These are phyloP conservation scores for Elephas maximus DNA, from an alignment of 2,113 vertebrate genomes.

Conservation along the genomic window DNA sequence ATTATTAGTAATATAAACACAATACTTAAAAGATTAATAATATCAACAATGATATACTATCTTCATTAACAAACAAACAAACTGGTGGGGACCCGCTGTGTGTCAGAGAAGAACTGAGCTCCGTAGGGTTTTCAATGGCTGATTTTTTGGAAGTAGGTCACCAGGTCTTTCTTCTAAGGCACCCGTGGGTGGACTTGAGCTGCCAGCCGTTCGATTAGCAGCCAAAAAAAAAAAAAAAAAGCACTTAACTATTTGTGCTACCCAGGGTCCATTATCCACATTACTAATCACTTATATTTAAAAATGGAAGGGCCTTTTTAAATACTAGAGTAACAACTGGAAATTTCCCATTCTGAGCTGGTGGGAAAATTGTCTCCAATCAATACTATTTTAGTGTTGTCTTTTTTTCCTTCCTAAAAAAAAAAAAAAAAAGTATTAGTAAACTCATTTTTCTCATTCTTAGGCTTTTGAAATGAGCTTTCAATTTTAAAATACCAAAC, in stretches of 20 bases:
- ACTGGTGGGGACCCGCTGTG: no score
- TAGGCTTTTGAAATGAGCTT: conserved; percentile 62
- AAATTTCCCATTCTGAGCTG: not conserved
- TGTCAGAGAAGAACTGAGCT: no score
- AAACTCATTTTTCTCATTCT: conserved; percentile 13
- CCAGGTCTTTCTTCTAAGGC: not conserved
- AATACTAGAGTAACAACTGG: not conserved
- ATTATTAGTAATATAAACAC: not conserved
- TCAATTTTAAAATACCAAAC: conserved; percentile 82
- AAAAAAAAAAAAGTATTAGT: not conserved
- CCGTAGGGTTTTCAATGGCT: not conserved
- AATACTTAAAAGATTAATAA: not conserved
- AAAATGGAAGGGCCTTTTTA: not conserved
- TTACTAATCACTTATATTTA: not conserved
- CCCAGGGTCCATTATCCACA: not conserved
- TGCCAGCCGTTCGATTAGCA: not conserved
- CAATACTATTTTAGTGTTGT: not conserved
- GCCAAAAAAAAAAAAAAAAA: not conserved
- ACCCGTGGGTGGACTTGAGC: no score
- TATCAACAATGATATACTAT: not conserved
- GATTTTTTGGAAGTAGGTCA: not conserved
- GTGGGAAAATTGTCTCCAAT: not conserved
- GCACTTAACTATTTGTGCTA: not conserved
- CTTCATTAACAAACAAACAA: not conserved
- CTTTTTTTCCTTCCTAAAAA: not conserved